These are phyloP conservation scores for Rhamphomyia laevipes DNA, from an alignment of 2,888 invertebrate species.

Conservation along the genomic window DNA sequence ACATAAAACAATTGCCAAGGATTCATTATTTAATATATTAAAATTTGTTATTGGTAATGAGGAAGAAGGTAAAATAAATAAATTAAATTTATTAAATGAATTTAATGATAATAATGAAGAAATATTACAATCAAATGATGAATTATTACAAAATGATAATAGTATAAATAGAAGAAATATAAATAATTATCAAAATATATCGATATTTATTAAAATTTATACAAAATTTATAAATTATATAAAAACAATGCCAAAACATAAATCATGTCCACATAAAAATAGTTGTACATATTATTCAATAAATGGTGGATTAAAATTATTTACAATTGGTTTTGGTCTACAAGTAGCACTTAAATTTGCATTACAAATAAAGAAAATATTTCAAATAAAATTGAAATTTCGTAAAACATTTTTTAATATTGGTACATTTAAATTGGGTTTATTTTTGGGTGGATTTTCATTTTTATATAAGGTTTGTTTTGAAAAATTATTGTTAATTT, in stretches of 20 bases:
- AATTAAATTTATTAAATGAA: not conserved
- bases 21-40: conserved; percentile 47
- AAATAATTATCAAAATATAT: conserved; percentile 19
- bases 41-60: conserved; percentile 50
- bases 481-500: not conserved
- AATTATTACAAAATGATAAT: not conserved
- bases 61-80: conserved; percentile 38
- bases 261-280: conserved; percentile 47
- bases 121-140: not conserved
- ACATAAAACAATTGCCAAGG: conserved; percentile 37
- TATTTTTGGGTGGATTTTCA: conserved; percentile 57
- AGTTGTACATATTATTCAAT: conserved; percentile 49
- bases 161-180: conserved; percentile 2
- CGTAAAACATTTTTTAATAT: conserved; percentile 42
- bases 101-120: not conserved
- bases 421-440: conserved; percentile 48
- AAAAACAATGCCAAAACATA: conserved; percentile 34
- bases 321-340: conserved; percentile 48
- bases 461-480: conserved; percentile 51
- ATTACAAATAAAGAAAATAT: conserved; percentile 43
- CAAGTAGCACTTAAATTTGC: conserved; percentile 48
- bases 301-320: conserved; percentile 43
- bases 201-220: conserved; percentile 27
- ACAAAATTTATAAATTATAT: conserved; percentile 33
- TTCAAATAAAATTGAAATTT: conserved; percentile 41